phyloP scores from a whole-genome alignment of 1,140 invertebrate species.

The Lepidurus couesii region DNA sequence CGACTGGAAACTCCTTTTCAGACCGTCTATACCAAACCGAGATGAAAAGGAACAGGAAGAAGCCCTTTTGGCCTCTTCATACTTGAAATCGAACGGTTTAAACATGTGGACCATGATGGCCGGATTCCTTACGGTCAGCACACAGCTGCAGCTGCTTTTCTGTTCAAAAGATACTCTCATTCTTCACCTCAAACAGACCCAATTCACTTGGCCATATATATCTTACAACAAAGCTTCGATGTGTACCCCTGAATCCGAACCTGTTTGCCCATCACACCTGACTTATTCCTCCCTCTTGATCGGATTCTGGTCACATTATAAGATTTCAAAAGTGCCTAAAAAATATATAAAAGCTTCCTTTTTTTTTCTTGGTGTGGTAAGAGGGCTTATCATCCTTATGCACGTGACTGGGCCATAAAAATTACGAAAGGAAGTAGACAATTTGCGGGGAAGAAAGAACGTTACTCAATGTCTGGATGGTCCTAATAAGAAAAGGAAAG shows the following conservation, averaged over 20 bases:
- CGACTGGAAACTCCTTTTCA: not conserved
- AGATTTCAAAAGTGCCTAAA: not conserved
- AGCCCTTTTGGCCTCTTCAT: slow-evolving; percentile 2
- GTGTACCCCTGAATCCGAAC: not conserved
- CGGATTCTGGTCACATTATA: not conserved
- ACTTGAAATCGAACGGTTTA: slow-evolving; percentile 14
- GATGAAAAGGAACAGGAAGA: slow-evolving; percentile 22
- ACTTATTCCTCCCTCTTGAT: slow-evolving; percentile 3
- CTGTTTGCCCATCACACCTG: slow-evolving; percentile 19
- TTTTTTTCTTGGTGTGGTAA: not conserved
- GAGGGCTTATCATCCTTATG: not conserved
- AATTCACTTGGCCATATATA: slow-evolving; percentile 19
- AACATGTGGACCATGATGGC: slow-evolving; percentile 5
- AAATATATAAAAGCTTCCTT: not conserved
- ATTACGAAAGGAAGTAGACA: not conserved
- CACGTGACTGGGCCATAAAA: not conserved
- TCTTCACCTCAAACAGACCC: not conserved
- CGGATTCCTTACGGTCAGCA: not conserved
- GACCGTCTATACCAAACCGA: not conserved
- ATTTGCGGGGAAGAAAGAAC: not conserved
- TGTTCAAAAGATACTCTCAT: not conserved
- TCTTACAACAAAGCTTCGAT: not conserved
- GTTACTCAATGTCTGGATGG: not conserved
- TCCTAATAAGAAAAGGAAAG: not conserved
- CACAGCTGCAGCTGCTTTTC: not conserved